Percentiles rank a stretch among this genome's conserved stretches.
These are phyloP conservation scores for Esox niger DNA, from an alignment of 2,113 vertebrate species.

Conservation along the genomic window DNA sequence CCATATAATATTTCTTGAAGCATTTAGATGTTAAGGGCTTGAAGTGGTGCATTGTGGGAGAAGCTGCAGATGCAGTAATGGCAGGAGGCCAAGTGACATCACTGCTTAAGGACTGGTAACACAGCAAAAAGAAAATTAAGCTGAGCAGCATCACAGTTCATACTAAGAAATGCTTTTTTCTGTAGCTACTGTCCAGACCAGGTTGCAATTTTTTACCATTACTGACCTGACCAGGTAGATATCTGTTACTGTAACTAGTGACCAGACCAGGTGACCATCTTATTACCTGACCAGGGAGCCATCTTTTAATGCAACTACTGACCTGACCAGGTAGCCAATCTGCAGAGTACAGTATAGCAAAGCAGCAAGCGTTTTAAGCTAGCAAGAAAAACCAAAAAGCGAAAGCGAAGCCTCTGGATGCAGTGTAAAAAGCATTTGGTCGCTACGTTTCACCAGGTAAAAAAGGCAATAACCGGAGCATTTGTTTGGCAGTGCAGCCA, in stretches of 20 bases:
- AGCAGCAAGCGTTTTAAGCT: too few relatives aligned
- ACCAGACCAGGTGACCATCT: too few relatives aligned
- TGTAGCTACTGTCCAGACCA: conserved; percentile 15
- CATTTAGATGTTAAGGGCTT: conserved; percentile 12
- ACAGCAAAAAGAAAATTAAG: conserved; percentile 37
- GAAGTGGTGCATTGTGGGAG: conserved; percentile 41
- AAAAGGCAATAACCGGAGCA: too few relatives aligned
- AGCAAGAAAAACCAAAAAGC: conserved; percentile 32
- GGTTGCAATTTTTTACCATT: too few relatives aligned
- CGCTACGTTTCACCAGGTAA: too few relatives aligned
- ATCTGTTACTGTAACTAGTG: too few relatives aligned
- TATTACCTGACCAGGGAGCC: too few relatives aligned
- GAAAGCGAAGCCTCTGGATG: conserved; percentile 29
- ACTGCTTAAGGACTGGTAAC: conserved; percentile 39
- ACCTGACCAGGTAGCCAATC: too few relatives aligned
- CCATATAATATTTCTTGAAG: conserved; percentile 57
- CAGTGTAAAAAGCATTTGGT: too few relatives aligned
- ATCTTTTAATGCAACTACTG: too few relatives aligned
- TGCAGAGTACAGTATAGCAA: too few relatives aligned
- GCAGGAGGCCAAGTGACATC: conserved; percentile 54
- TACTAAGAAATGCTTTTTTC: conserved; percentile 23
- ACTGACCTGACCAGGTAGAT: too few relatives aligned
- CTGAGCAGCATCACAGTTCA: conserved; percentile 28
- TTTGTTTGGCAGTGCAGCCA: conserved; percentile 54
- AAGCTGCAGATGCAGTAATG: conserved; percentile 57